Conservation (phyloP, 2,797 vertebrate genomes). For the Neosilurus mollespiculum region DNA sequence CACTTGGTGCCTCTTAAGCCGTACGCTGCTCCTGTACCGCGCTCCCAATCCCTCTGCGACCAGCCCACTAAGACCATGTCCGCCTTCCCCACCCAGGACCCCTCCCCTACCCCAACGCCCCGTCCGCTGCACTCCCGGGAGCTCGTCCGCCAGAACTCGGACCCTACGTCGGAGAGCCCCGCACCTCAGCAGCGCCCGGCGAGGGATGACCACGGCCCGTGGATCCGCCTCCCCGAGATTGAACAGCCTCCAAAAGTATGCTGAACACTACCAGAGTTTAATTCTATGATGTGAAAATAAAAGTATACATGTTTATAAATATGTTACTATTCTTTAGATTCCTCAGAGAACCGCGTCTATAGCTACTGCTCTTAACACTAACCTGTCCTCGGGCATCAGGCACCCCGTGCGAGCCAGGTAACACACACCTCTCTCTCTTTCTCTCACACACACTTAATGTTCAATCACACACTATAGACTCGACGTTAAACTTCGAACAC, state of each 20-base stretch:
- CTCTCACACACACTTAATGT: neutral
- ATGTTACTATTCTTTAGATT: slow-evolving; percentile 68
- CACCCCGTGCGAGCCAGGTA: slow-evolving; percentile 91
- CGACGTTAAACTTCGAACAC: neutral
- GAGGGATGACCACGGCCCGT: slow-evolving; percentile 79
- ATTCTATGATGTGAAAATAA: neutral
- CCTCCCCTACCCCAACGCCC: slow-evolving; percentile 76
- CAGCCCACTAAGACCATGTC: slow-evolving; percentile 90
- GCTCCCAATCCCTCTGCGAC: slow-evolving; percentile 93
- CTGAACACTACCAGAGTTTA: neutral
- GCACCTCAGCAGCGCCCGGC: slow-evolving; percentile 72
- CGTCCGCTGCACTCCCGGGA: slow-evolving; percentile 81
- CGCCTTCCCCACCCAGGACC: slow-evolving; percentile 88
- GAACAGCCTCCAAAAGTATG: slow-evolving; percentile 82
- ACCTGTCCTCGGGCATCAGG: slow-evolving; percentile 80
- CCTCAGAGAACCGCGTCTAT: slow-evolving; percentile 91
- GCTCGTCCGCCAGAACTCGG: slow-evolving; percentile 88
- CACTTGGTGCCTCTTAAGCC: slow-evolving; percentile 91
- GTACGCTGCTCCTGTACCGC: slow-evolving; percentile 88
- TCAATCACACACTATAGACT: neutral
- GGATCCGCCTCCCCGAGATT: slow-evolving; percentile 83
- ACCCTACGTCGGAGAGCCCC: slow-evolving; percentile 89
- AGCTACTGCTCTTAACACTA: slow-evolving; percentile 88
- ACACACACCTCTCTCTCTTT: too few species aligned
- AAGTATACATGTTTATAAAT: neutral